Evolutionary conservation across 2,113 vertebrate species (phyloP).

Genomic region (Dasyurus viverrinus): DNA sequence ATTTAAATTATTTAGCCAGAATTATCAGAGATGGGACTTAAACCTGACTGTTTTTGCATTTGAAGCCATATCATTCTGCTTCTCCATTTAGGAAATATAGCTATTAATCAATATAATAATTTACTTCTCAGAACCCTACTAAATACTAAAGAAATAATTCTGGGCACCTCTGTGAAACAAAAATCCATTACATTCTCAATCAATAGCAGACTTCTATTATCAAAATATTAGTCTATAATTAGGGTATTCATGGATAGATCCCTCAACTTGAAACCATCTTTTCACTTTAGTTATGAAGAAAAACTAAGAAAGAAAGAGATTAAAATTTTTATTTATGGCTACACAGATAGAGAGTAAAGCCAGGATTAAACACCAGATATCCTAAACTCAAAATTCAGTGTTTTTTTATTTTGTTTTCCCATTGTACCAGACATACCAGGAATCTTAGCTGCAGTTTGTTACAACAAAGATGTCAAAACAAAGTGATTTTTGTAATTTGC

Average conservation of each 20-base stretch:
- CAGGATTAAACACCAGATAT: not conserved
- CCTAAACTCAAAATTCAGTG: not conserved
- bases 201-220: conserved; percentile 18
- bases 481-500: conserved; percentile 37
- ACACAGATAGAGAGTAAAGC: not conserved
- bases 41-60: not conserved
- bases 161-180: not conserved
- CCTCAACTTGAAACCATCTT: not conserved
- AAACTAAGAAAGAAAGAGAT: not conserved
- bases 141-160: not conserved
- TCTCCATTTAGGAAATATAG: not conserved
- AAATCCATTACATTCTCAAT: not conserved
- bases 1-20: too few species aligned
- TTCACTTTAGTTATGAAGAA: not conserved
- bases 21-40: not conserved
- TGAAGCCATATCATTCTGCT: not conserved
- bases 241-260: conserved; percentile 11
- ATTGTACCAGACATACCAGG: not conserved
- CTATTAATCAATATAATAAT: not conserved
- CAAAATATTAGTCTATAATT: conserved; percentile 13
- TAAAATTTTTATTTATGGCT: not conserved
- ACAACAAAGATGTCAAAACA: conserved; percentile 26
- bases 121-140: not conserved
- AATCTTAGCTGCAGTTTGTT: not conserved
- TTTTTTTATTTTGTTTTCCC: not conserved